These are phyloP conservation scores for Ectobius pallidus DNA, from an alignment of 2,888 invertebrate species.

Conservation along the genomic window DNA sequence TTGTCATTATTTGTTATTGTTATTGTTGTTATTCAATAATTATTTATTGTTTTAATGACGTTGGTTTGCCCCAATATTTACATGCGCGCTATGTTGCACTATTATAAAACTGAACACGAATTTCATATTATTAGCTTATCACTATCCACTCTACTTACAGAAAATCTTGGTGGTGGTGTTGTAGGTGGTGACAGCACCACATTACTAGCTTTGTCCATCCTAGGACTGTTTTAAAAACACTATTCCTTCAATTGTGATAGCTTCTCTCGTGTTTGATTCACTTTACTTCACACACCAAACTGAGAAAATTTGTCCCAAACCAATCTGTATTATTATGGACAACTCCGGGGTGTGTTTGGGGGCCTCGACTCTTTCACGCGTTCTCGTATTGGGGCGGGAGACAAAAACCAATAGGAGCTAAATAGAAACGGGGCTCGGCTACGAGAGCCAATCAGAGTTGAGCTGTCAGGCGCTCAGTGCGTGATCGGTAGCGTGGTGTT, in stretches of 20 bases:
- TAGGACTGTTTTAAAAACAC: neutral
- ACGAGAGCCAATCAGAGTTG: slow-evolving; percentile 63
- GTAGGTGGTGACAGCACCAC: slow-evolving; percentile 40
- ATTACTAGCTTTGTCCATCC: slow-evolving; percentile 13
- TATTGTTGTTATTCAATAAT: too few relatives aligned
- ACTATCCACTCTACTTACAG: neutral
- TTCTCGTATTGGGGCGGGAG: slow-evolving; percentile 49
- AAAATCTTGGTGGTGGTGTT: slow-evolving; percentile 40
- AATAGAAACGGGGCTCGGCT: slow-evolving; percentile 82
- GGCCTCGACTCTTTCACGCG: slow-evolving; percentile 42
- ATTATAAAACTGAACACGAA: too few relatives aligned
- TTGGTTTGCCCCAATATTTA: too few relatives aligned
- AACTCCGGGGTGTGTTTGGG: slow-evolving; percentile 53
- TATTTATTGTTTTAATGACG: too few relatives aligned
- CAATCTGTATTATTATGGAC: slow-evolving; percentile 52
- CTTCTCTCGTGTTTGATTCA: neutral
- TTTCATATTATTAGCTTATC: too few relatives aligned
- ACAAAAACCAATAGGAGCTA: slow-evolving; percentile 63
- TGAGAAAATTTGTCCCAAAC: slow-evolving; percentile 23
- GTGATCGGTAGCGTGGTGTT: slow-evolving; percentile 78
- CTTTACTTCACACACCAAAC: slow-evolving; percentile 31
- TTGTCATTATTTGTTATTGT: too few relatives aligned
- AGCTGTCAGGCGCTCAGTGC: slow-evolving; percentile 75
- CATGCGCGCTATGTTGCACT: too few relatives aligned
- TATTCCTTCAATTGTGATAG: neutral